These are phyloP conservation scores for Epirrita christyi DNA, from an alignment of 2,888 invertebrate genomes.

Conservation along the genomic window DNA sequence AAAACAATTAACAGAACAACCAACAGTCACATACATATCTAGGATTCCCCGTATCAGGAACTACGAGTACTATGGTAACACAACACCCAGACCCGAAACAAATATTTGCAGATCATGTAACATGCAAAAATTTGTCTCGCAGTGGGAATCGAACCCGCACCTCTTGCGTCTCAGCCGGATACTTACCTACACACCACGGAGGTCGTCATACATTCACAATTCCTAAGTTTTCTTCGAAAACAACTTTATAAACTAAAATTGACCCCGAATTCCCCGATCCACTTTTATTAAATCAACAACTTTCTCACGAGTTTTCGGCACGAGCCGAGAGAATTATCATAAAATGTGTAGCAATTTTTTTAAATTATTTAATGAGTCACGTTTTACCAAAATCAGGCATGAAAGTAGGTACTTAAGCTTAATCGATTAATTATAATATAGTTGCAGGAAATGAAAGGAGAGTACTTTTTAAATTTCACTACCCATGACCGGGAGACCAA, in stretches of 20 bases:
- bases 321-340: slow-evolving; percentile 47
- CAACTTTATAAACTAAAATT: slow-evolving; percentile 36
- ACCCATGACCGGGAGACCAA: no score
- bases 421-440: slow-evolving; percentile 60
- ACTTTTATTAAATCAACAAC: slow-evolving; percentile 41
- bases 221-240: slow-evolving; percentile 3
- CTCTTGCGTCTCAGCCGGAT: no score
- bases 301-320: slow-evolving; percentile 56
- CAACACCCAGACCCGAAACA: no score
- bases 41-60: no score
- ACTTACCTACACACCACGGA: no score
- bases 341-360: slow-evolving; percentile 58
- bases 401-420: slow-evolving; percentile 66
- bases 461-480: background rate
- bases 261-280: slow-evolving; percentile 46
- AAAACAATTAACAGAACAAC: no score
- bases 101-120: no score
- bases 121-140: no score
- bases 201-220: no score
- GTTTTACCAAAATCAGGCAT: slow-evolving; percentile 41
- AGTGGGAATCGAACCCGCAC: no score
- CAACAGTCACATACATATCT: no score
- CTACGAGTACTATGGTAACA: no score
- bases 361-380: slow-evolving; percentile 57
- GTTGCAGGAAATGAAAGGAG: slow-evolving; percentile 39